These are phyloP conservation scores for Brienomyrus longianalis DNA, from an alignment of 2,113 vertebrate species.

Conservation along the genomic window DNA sequence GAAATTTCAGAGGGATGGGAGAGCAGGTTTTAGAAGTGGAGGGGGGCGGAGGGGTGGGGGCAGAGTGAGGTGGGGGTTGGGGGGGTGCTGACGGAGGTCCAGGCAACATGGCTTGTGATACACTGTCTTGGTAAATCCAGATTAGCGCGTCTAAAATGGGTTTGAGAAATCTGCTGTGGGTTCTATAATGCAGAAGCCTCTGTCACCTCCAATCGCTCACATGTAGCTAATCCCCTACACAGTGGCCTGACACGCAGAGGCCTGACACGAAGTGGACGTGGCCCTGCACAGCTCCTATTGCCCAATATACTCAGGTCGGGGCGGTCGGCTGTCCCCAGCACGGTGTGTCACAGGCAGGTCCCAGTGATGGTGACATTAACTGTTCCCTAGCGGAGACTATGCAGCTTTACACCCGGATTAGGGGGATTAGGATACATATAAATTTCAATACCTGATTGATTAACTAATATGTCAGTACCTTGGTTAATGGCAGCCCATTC, in stretches of 20 bases:
- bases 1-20: not conserved
- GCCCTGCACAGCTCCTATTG: conserved; percentile 36
- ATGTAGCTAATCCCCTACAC: conserved; percentile 58
- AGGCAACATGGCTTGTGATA: conserved; percentile 59
- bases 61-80: not conserved
- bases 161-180: conserved; percentile 59
- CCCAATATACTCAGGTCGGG: conserved; percentile 48
- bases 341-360: not conserved
- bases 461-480: not conserved
- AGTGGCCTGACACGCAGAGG: conserved; percentile 46
- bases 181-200: conserved; percentile 60
- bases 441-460: not conserved
- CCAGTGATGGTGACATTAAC: not conserved
- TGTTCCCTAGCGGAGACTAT: not conserved
- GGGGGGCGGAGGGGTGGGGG: not conserved
- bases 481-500: not conserved
- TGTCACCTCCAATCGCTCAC: conserved; percentile 70
- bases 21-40: not conserved
- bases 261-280: conserved; percentile 18
- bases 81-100: conserved; percentile 41
- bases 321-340: conserved; percentile 35
- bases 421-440: not conserved
- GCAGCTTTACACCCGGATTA: not conserved
- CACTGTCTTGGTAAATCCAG: conserved; percentile 63
- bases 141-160: conserved; percentile 66